Conservation (phyloP, 2,888 invertebrate species). For the Temnothorax unifasciatus region DNA sequence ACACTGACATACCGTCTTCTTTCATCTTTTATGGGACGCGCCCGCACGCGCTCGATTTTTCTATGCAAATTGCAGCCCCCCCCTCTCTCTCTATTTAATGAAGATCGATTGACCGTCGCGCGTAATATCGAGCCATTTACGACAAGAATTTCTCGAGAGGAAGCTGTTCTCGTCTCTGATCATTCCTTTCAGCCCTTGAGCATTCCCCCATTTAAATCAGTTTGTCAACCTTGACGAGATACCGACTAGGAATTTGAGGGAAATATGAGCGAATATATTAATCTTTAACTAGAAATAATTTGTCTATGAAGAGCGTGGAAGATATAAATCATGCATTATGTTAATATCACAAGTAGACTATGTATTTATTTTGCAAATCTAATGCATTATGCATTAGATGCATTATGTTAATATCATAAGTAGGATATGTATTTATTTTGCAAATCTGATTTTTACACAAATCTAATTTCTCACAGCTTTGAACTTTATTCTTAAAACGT, state of each 20-base stretch:
- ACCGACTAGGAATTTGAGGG: neutral
- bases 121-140: slow-evolving; percentile 47
- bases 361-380: neutral
- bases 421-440: too few relatives aligned
- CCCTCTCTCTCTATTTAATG: slow-evolving; percentile 57
- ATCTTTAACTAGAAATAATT: slow-evolving; percentile 4
- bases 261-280: neutral
- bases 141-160: slow-evolving; percentile 34
- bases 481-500: neutral
- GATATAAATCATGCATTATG: neutral
- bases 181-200: slow-evolving; percentile 20
- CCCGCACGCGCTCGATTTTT: slow-evolving; percentile 62
- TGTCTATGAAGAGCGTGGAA: neutral
- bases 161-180: slow-evolving; percentile 24
- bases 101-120: slow-evolving; percentile 68
- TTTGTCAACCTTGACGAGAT: slow-evolving; percentile 11
- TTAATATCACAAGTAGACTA: neutral
- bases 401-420: too few relatives aligned
- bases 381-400: too few relatives aligned
- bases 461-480: neutral
- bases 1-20: slow-evolving; percentile 65
- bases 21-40: slow-evolving; percentile 58
- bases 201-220: slow-evolving; percentile 15
- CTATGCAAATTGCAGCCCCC: slow-evolving; percentile 71
- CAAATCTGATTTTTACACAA: neutral